phyloP scores from a whole-genome alignment of 2,797 vertebrate species.

The Sebastes diaconus region DNA sequence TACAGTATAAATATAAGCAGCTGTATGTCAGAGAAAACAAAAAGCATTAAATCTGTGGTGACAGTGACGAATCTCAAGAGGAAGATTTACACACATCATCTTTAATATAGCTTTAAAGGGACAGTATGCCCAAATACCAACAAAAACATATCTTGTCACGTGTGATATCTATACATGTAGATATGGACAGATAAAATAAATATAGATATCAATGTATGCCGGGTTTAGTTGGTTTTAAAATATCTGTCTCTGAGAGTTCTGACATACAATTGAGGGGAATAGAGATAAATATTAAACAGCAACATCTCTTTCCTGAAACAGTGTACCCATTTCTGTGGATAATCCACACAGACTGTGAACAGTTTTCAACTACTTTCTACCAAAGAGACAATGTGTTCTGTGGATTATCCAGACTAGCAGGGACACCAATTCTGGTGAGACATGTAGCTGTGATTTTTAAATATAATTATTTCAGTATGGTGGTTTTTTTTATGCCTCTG shows the following conservation, averaged over 20 bases:
- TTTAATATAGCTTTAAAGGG: neutral
- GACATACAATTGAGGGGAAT: neutral
- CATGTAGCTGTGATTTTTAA: neutral
- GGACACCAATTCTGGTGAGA: neutral
- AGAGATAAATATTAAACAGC: neutral
- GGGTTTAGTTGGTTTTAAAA: neutral
- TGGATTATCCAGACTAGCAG: conserved; percentile 12
- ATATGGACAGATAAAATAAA: neutral
- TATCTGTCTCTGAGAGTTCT: neutral
- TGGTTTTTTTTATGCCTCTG: neutral
- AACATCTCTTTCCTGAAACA: conserved; percentile 29
- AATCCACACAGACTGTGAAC: conserved; percentile 36
- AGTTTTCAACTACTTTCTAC: conserved; percentile 32
- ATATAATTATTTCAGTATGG: neutral
- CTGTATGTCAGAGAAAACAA: neutral
- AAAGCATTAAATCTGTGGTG: neutral
- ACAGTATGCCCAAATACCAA: neutral
- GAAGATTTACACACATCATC: neutral
- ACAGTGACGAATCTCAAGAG: neutral
- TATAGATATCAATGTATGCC: neutral
- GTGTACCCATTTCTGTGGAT: neutral
- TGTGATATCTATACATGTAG: neutral
- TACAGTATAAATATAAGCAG: neutral
- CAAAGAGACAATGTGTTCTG: conserved; percentile 11
- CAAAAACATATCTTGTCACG: neutral